Percentiles rank a stretch among this genome's conserved stretches.
These are phyloP conservation scores for Heterodera schachtii DNA, from an alignment of 1,140 invertebrate genomes.

Conservation along the genomic window DNA sequence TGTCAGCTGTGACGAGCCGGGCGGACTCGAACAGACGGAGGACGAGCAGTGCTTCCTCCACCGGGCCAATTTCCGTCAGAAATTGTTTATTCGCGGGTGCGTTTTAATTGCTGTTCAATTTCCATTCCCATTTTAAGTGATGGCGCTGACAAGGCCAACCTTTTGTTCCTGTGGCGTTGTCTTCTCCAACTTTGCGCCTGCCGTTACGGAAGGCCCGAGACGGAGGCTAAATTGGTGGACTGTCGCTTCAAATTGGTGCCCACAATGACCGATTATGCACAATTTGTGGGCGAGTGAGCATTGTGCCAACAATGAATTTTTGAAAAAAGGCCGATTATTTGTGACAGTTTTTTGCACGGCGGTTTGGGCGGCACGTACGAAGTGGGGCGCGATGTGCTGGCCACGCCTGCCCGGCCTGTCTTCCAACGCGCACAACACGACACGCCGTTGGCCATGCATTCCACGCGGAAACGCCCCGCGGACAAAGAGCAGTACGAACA, in stretches of 20 bases:
- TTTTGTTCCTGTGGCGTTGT: constrained; percentile 30
- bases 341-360: background rate
- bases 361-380: background rate
- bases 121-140: constrained; percentile 18
- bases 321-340: background rate
- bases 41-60: constrained; percentile 2
- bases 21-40: background rate
- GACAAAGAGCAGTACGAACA: constrained; percentile 14
- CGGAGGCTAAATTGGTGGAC: constrained; percentile 14
- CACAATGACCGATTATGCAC: constrained; percentile 26
- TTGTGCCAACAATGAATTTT: too few species aligned
- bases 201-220: constrained; percentile 5
- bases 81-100: background rate
- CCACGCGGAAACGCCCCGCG: background rate
- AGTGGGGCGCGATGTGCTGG: background rate
- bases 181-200: constrained; percentile 27
- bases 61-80: constrained; percentile 21
- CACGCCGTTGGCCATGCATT: background rate
- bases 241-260: constrained; percentile 35
- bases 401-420: constrained; percentile 10
- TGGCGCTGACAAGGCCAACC: constrained; percentile 27
- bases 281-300: constrained; percentile 36
- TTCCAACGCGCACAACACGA: constrained; percentile 7
- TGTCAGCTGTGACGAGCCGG: background rate
- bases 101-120: background rate